phyloP scores from a whole-genome alignment of 2,888 invertebrate species.

The Scaeva pyrastri region DNA sequence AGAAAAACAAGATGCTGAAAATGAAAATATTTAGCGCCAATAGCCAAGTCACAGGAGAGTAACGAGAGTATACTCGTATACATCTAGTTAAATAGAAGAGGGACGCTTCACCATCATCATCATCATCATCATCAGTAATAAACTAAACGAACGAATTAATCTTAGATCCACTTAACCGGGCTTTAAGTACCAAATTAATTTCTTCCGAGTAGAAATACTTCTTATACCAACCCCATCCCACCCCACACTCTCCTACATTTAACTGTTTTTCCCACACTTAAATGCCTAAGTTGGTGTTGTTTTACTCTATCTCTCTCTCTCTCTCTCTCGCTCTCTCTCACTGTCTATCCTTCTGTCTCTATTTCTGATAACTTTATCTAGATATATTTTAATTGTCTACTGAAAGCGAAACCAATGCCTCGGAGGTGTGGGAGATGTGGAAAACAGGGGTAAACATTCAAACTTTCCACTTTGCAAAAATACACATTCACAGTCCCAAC shows the following conservation, averaged over 20 bases:
- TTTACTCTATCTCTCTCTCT: neutral
- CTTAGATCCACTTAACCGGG: slow-evolving; percentile 73
- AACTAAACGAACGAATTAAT: slow-evolving; percentile 73
- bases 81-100: neutral
- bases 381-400: slow-evolving; percentile 66
- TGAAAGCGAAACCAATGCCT: slow-evolving; percentile 20
- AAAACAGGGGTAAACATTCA: slow-evolving; percentile 40
- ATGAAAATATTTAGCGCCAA: slow-evolving; percentile 38
- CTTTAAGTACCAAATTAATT: slow-evolving; percentile 75
- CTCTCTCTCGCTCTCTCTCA: neutral
- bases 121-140: slow-evolving; percentile 37
- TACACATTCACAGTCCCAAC: slow-evolving; percentile 8
- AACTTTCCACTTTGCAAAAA: slow-evolving; percentile 68
- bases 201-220: slow-evolving; percentile 67
- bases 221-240: slow-evolving; percentile 3
- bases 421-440: neutral
- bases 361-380: slow-evolving; percentile 65
- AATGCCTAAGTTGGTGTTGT: slow-evolving; percentile 18
- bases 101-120: neutral
- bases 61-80: neutral
- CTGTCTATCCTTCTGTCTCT: neutral
- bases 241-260: too few relatives aligned
- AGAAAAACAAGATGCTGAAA: slow-evolving; percentile 16
- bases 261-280: slow-evolving; percentile 5
- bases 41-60: neutral